Percentiles rank a stretch among this genome's conserved stretches.
Conservation (phyloP, 2,797 vertebrate species). For the Lepilemur septentrionalis region DNA sequence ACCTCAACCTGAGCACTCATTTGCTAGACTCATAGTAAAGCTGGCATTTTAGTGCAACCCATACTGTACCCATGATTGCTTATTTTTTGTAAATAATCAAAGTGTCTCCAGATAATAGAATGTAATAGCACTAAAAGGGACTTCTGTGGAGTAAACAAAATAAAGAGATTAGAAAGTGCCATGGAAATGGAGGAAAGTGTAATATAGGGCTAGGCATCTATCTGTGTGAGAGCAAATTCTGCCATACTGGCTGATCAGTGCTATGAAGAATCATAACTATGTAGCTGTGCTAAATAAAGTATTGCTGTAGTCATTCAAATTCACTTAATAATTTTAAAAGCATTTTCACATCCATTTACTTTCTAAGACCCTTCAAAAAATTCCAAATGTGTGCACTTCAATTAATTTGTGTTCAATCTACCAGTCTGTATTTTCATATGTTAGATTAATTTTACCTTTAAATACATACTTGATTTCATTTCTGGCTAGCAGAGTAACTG, state of each 20-base stretch:
- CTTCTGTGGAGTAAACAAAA: constrained; percentile 46
- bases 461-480: constrained; percentile 18
- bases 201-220: not conserved
- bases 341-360: constrained; percentile 35
- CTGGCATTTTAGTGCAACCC: constrained; percentile 40
- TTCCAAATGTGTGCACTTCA: not conserved
- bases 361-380: constrained; percentile 30
- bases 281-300: not conserved
- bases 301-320: not conserved
- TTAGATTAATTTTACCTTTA: constrained; percentile 58
- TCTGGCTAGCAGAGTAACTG: not conserved
- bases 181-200: constrained; percentile 17
- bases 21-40: constrained; percentile 7
- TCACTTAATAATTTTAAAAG: constrained; percentile 41
- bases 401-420: constrained; percentile 49
- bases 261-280: not conserved
- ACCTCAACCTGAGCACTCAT: not conserved
- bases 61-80: not conserved
- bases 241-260: not conserved
- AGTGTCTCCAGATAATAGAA: constrained; percentile 47
- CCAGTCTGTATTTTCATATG: constrained; percentile 9
- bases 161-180: constrained; percentile 53
- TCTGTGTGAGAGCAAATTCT: not conserved
- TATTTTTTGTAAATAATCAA: constrained; percentile 59
- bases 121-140: constrained; percentile 42